Conservation (phyloP, 2,888 invertebrate species). For the Amphipoea oculea region DNA sequence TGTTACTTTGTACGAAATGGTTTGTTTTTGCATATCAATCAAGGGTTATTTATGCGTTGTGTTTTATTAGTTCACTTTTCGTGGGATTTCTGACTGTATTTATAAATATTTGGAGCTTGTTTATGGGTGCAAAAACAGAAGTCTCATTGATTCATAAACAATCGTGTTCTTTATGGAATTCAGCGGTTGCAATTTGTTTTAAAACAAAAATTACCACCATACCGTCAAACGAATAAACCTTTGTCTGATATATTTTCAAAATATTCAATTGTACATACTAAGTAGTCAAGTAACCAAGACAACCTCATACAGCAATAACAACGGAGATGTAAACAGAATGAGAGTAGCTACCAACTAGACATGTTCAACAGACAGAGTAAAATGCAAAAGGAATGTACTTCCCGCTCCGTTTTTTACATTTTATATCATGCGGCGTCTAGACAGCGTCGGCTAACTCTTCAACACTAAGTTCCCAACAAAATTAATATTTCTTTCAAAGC, state of each 20-base stretch:
- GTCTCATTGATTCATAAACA: constrained; percentile 7
- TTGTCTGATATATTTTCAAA: background rate
- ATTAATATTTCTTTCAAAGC: constrained; percentile 70
- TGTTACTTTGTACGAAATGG: constrained; percentile 45
- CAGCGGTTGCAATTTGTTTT: background rate
- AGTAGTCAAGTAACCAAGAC: background rate
- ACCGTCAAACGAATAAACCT: background rate
- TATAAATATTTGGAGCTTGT: constrained; percentile 53
- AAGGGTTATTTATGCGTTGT: constrained; percentile 32
- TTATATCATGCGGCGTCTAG: constrained; percentile 61
- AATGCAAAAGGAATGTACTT: constrained; percentile 58
- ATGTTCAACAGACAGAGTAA: constrained; percentile 57
- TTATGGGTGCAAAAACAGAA: constrained; percentile 24
- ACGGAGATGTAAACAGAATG: constrained; percentile 15
- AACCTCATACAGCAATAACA: constrained; percentile 25
- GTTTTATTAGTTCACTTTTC: constrained; percentile 45
- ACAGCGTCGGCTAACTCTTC: constrained; percentile 48
- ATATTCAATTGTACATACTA: constrained; percentile 3
- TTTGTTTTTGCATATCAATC: constrained; percentile 58
- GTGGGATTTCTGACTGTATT: constrained; percentile 38
- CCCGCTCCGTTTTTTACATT: constrained; percentile 52
- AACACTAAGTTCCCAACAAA: constrained; percentile 57
- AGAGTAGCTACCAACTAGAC: constrained; percentile 34
- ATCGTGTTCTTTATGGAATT: background rate
- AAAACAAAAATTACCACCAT: background rate